Percentiles rank a stretch among this genome's conserved stretches.
These are phyloP conservation scores for Tokudaia muenninki DNA, from an alignment of 2,797 vertebrate species.

Conservation along the genomic window DNA sequence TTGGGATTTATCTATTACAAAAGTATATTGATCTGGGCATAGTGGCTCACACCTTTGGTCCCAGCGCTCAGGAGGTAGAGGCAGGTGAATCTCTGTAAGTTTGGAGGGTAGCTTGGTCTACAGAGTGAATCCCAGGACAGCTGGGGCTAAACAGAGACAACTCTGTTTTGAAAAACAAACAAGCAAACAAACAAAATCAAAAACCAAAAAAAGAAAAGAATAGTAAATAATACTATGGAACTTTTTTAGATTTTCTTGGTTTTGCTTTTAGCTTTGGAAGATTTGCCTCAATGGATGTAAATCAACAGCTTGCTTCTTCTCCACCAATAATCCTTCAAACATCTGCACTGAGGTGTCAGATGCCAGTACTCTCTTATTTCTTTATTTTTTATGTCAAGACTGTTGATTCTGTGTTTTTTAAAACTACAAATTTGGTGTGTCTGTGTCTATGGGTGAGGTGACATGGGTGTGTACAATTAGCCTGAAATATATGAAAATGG, in stretches of 20 bases:
- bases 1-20: not conserved
- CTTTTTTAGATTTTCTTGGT: not conserved
- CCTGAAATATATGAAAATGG: constrained; percentile 62
- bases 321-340: not conserved
- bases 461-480: constrained; percentile 21
- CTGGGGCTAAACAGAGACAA: not conserved
- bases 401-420: not conserved
- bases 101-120: not conserved
- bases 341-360: not conserved
- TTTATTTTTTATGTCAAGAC: constrained; percentile 42
- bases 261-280: constrained; percentile 9
- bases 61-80: not conserved
- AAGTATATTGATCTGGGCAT: not conserved
- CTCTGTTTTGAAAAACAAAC: not conserved
- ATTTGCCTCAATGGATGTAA: not conserved
- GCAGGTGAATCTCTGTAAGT: not conserved
- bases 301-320: not conserved
- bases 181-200: not conserved
- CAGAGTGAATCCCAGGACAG: not conserved
- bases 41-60: not conserved
- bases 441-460: not conserved
- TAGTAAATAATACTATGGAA: not conserved
- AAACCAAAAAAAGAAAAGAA: not conserved
- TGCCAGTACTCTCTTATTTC: not conserved
- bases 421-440: constrained; percentile 20